Base-by-base conservation (phyloP, 37 sponge, comb jelly and placozoan species). In the Mnemiopsis leidyi region DNA sequence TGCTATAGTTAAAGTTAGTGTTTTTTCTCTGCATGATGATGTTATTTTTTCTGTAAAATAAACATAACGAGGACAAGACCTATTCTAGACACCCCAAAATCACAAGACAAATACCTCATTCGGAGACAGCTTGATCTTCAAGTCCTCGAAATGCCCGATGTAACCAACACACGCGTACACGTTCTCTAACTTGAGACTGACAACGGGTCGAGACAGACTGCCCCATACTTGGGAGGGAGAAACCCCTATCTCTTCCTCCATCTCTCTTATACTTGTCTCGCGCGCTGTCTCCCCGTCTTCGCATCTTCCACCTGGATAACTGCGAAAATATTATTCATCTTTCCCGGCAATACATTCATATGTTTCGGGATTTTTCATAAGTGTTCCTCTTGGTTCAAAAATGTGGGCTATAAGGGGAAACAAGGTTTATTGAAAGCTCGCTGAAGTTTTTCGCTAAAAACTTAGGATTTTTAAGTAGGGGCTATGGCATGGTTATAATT, bases 171-270 rank as follows among this genome's bases (percentile, higher is more conserved):
- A 85, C 23, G 38, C 90, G 29, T 85, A 85, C 48, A 85, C 90
- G 90, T 85, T 85, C 61, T 85, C 90, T 28, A 85, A 5, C 90
- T 85, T 85, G 61, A 85, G 61, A 21, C 90, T 85, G 25, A 85
- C 30, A 13, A 85, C 48, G 1, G 90, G 90, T 2, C 90, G 90
- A 18, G 40, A 40, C 2, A 85, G 61, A 26, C 28, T 32, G 20
- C 90, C 90, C 90, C 90, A 85, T 3, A 85, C 48, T 38, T 28
- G 23, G 23, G 23, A 37, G 61, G 90, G 90, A 32, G 32, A 29
- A 16, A 39, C 28, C 24, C 90, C 90, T 35, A 85, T 85, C 23
- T 85, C 90, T 33, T 85, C 90, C 0, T 85, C 39, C 90, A 85
- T 85, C 90, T 85, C 90, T 2, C 90, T 35, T 1, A 85, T 26